Evolutionary conservation across 2,113 vertebrate genomes (phyloP), one percentile per base, ranked within the genome.

Genomic region (Chloropsis hardwickii): DNA sequence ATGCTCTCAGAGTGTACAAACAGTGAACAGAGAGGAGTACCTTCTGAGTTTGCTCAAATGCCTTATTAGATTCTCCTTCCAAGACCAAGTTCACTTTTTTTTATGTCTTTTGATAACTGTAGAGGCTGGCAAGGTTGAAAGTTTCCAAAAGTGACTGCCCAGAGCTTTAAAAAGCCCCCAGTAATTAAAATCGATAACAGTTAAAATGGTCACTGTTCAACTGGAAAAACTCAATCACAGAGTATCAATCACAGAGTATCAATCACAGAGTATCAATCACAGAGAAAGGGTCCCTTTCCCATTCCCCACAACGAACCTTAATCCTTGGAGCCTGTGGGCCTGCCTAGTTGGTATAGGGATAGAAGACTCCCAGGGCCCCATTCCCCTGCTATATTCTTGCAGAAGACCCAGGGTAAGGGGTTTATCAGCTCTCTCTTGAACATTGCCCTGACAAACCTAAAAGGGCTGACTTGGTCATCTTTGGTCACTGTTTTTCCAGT

Each of bases 351-450:
- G 33, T 19, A 29, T 5, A 56, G 5, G 50, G 11, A 42, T 6
- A 4, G 14, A 29, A 39, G 58, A 14, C 4, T 86, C 33, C 20
- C 54, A 56, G 47, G 5, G 5, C 8, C 33, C 25, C 17, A 22
- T 65, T 86, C 21, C 47, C 14, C 18, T 2, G 2, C 40, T 7
- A 0, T 9, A 42, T 0, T 0, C 22, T 61, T 61, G 42, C 45
- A 66, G 69, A 56, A 78, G 25, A 60, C 40, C 7, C 18, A 69
- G 28, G 28, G 12, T 27, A 51, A 51, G 10, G 25, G 7, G 5
- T 8, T 88, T 86, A 48, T 31, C 51, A 81, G 29, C 4, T 85
- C 11, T 67, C 2, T 0, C 11, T 76, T 62, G 23, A 82, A 40
- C 7, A 6, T 16, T 23, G 23, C 37, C 51, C 57, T 8, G 9